These are phyloP conservation scores for Artemia franciscana DNA, from an alignment of 1,140 invertebrate species.

Conservation along the genomic window DNA sequence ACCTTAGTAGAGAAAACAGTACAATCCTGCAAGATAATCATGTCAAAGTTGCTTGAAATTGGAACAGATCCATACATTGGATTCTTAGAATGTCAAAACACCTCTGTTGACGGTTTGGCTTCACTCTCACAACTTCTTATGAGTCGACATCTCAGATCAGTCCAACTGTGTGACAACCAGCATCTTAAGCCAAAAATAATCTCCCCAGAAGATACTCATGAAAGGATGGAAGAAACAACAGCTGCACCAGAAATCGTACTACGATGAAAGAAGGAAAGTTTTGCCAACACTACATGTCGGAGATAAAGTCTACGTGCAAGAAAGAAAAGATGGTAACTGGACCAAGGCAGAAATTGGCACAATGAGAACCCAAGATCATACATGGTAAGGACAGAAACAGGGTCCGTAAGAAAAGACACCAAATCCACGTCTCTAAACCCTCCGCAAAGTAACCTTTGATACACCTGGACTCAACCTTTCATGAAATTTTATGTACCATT, in stretches of 20 bases:
- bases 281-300: background rate
- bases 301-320: background rate
- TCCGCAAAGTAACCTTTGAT: background rate
- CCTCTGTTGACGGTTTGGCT: background rate
- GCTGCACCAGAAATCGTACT: background rate
- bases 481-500: background rate
- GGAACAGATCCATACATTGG: conserved; percentile 4
- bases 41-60: too few species aligned
- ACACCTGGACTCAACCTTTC: background rate
- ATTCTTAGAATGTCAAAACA: background rate
- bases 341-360: background rate
- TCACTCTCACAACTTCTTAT: background rate
- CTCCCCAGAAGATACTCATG: background rate
- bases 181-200: background rate
- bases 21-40: too few species aligned
- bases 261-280: background rate
- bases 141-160: background rate
- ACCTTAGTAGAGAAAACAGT: too few species aligned
- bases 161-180: background rate
- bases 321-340: background rate
- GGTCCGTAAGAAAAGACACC: too few species aligned
- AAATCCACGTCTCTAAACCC: too few species aligned
- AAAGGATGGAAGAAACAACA: background rate
- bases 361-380: too few species aligned
- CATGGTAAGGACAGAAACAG: too few species aligned